Evolutionary conservation across 92 coral and sea anemone genomes (phyloP).

Genomic region (Umimayanthus chanpuru): DNA sequence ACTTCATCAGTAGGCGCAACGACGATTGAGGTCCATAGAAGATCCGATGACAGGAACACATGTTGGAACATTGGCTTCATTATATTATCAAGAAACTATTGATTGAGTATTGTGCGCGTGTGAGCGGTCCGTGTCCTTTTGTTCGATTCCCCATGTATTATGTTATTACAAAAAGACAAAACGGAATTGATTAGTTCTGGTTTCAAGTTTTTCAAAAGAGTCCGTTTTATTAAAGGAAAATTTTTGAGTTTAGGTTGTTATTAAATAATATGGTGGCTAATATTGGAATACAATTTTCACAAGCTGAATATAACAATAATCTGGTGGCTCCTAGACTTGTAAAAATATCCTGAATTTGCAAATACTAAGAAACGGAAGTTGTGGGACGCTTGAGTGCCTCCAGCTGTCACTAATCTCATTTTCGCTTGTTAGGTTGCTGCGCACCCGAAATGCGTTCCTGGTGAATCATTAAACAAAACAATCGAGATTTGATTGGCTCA

Average conservation of each 20-base stretch:
- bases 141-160: not conserved
- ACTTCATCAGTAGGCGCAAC: too few relatives aligned
- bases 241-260: too few relatives aligned
- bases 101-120: not conserved
- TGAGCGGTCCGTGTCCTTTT: not conserved
- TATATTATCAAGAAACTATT: not conserved
- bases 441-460: conserved; percentile 30
- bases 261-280: not conserved
- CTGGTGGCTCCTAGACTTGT: not conserved
- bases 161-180: not conserved
- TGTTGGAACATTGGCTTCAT: not conserved
- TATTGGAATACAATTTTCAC: not conserved
- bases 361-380: not conserved
- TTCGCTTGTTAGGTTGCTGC: conserved; percentile 15
- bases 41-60: not conserved
- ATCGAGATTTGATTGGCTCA: conserved; percentile 53
- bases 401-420: conserved; percentile 28
- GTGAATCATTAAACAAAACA: conserved; percentile 28
- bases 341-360: too few relatives aligned
- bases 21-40: not conserved
- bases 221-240: not conserved
- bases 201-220: not conserved
- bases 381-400: conserved; percentile 24
- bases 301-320: not conserved
- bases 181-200: not conserved